Conservation (phyloP, 2,888 invertebrate genomes). For the Cheilosia soror region DNA sequence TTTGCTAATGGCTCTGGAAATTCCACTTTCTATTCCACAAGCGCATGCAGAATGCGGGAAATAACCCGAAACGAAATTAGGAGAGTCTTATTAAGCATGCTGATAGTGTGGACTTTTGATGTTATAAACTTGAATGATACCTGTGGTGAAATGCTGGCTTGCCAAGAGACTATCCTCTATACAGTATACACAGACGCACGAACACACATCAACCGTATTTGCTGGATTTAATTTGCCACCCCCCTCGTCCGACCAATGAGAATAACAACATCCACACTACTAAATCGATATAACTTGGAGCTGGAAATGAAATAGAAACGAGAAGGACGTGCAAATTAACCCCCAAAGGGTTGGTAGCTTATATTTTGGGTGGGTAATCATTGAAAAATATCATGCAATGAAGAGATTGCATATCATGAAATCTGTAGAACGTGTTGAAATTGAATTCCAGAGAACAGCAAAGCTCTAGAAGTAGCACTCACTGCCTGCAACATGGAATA, state of each 20-base stretch:
- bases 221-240: constrained; percentile 47
- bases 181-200: not conserved
- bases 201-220: not conserved
- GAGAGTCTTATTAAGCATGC: constrained; percentile 51
- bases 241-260: constrained; percentile 16
- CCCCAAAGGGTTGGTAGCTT: constrained; percentile 48
- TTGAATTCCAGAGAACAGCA: constrained; percentile 49
- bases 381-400: constrained; percentile 59
- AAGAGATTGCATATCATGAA: constrained; percentile 58
- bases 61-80: constrained; percentile 54
- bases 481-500: constrained; percentile 42
- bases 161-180: not conserved
- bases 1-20: constrained; percentile 45
- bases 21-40: constrained; percentile 40
- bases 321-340: constrained; percentile 70
- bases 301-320: constrained; percentile 8
- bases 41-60: constrained; percentile 45
- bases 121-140: constrained; percentile 48
- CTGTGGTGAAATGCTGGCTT: constrained; percentile 39
- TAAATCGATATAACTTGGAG: constrained; percentile 36
- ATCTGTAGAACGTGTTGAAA: constrained; percentile 65
- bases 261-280: constrained; percentile 21
- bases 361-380: constrained; percentile 59
- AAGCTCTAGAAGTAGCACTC: not conserved
- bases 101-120: constrained; percentile 49